Evolutionary conservation across 2,797 vertebrate species (phyloP).

Genomic region (Sebastes wilsoni): DNA sequence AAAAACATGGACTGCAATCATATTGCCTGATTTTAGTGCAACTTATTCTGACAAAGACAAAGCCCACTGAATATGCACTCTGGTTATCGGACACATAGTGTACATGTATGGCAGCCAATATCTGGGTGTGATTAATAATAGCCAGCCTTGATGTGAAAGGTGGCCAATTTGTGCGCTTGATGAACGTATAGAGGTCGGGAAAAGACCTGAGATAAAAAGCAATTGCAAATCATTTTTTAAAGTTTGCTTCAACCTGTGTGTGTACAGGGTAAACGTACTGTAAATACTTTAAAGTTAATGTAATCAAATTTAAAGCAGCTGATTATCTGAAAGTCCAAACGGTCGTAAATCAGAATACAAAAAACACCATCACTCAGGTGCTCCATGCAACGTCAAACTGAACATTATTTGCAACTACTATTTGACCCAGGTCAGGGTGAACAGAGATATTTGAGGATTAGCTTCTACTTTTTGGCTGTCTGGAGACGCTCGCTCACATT

Average conservation of each 20-base stretch:
- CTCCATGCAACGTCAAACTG: not conserved
- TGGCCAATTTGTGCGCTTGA: constrained; percentile 48
- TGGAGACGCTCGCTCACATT: constrained; percentile 90
- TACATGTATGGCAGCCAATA: not conserved
- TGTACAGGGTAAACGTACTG: not conserved
- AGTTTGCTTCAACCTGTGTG: not conserved
- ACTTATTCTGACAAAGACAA: constrained; percentile 20
- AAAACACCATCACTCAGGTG: not conserved
- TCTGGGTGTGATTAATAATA: constrained; percentile 5
- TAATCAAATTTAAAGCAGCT: not conserved
- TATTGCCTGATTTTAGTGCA: not conserved
- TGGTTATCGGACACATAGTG: constrained; percentile 2
- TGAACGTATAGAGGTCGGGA: not conserved
- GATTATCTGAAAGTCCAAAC: constrained; percentile 1
- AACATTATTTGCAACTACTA: constrained; percentile 39
- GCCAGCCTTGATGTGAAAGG: constrained; percentile 18
- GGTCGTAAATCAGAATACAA: not conserved
- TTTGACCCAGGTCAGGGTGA: constrained; percentile 22
- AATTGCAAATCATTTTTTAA: constrained; percentile 18
- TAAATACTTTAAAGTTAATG: not conserved
- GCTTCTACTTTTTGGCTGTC: constrained; percentile 84
- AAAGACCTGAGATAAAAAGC: constrained; percentile 9
- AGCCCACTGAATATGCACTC: constrained; percentile 18
- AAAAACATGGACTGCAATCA: constrained; percentile 49
- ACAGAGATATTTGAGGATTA: not conserved